A percentile compares a stretch with the other conserved stretches of the same genome.
Evolutionary conservation across 2,113 vertebrate species (phyloP).

Genomic region (Pygoscelis adeliae): DNA sequence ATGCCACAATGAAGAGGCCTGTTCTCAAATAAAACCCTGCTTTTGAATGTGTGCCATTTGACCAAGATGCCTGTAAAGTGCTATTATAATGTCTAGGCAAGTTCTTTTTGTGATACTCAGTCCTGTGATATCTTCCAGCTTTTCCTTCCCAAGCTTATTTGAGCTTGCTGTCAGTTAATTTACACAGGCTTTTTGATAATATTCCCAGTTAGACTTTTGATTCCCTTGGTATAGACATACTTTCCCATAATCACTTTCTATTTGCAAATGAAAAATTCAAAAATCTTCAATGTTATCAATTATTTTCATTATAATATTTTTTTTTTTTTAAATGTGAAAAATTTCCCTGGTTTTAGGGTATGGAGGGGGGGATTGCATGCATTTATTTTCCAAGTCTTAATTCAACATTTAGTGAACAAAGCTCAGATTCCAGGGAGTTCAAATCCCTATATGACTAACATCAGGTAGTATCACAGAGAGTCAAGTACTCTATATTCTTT

Average conservation of each 20-base stretch:
- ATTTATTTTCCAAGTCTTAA: neutral
- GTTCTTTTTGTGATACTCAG: neutral
- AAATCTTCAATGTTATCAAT: neutral
- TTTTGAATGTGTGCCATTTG: neutral
- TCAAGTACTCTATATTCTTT: neutral
- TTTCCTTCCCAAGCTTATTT: neutral
- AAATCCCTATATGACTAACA: neutral
- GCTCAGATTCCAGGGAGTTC: neutral
- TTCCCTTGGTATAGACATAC: neutral
- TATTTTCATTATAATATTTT: neutral
- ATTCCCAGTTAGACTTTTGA: neutral
- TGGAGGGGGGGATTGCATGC: neutral
- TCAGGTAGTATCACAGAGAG: neutral
- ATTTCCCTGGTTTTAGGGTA: neutral
- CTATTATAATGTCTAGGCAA: neutral
- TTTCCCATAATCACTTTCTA: neutral
- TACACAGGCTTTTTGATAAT: neutral
- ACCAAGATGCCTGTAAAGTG: neutral
- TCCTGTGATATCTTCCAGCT: neutral
- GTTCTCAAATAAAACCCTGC: neutral
- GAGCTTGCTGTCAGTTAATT: neutral
- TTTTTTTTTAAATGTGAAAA: neutral
- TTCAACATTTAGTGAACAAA: neutral
- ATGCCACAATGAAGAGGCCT: neutral
- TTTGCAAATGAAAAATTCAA: neutral